Conservation (phyloP, 1,140 invertebrate species). For the Macrotrachela quadricornifera region DNA sequence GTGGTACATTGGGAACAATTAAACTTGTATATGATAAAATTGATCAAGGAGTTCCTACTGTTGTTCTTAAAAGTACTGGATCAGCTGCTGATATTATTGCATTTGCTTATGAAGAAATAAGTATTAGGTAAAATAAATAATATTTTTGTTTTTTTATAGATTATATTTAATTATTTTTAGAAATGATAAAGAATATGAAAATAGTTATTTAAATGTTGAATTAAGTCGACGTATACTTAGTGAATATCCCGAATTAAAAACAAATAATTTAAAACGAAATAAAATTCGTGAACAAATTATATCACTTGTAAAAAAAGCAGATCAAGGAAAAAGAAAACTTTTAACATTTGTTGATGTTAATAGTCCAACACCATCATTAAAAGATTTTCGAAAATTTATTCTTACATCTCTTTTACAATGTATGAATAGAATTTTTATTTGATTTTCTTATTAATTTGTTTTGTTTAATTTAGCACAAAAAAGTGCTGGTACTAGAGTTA, state of each 20-base stretch:
- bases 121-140: neutral
- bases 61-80: slow-evolving; percentile 29
- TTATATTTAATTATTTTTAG: too few relatives aligned
- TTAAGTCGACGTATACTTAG: slow-evolving; percentile 24
- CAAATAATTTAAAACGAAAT: slow-evolving; percentile 14
- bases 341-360: too few relatives aligned
- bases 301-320: slow-evolving; percentile 16
- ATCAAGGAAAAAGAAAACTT: too few relatives aligned
- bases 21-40: slow-evolving; percentile 24
- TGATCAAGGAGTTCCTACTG: slow-evolving; percentile 26
- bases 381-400: neutral
- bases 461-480: too few relatives aligned
- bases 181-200: slow-evolving; percentile 17
- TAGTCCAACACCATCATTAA: too few relatives aligned
- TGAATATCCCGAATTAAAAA: neutral
- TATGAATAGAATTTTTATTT: too few relatives aligned
- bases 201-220: slow-evolving; percentile 28
- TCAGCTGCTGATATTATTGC: slow-evolving; percentile 28
- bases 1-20: slow-evolving; percentile 25
- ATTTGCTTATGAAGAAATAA: slow-evolving; percentile 20
- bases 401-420: slow-evolving; percentile 23
- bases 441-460: too few relatives aligned
- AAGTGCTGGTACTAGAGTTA: slow-evolving; percentile 11
- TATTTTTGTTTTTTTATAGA: too few relatives aligned
- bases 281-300: slow-evolving; percentile 26